Base-by-base conservation (phyloP, 1,140 invertebrate genomes). In the Lasioglossum baleicum region DNA sequence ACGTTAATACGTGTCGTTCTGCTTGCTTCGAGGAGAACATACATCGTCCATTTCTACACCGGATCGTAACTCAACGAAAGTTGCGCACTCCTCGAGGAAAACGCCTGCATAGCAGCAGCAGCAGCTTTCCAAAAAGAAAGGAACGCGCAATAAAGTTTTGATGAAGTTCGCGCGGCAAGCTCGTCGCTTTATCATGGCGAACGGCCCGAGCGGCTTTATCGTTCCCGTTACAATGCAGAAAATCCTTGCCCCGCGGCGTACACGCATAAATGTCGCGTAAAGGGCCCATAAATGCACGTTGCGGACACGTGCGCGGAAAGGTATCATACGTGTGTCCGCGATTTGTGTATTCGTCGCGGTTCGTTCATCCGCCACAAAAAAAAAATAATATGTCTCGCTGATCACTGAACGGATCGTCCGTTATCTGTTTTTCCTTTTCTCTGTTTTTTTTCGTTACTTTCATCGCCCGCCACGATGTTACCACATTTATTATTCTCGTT, bases 251-350 rank as follows among this genome's bases (percentile, higher is more conserved):
- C 40, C 42, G 75, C 44, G 42, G 6, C 48, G 51, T 31, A 11
- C 67, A 40, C 70, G 60, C 65, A 79, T 73, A 73, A 73, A 79
- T 73, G 77, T 74, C 65, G 66, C 69, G 71, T 70, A 70, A 75
- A 69, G 56, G 51, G 20, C 42, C 26, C 63, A 51, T 72, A 74
- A 68, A 84, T 68, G 58, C 66, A 66, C 69, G 35, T 31, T 17
- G 35, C 15, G 76, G 53, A 61, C 75, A 77, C 68, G 42, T 51
- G 75, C 26, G 15, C n/a, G 15, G 31, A 7, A 58, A 15, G 13
- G 3, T 5, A 31, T 44, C 42, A 7, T n/a, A 22, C n/a, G 11
- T 8, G 20, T 6, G 17, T 26, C 8, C 42, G 10, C 26, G 26
- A 61, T 7, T 26, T n/a, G 26, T n/a, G 3, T 7, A 44, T 10